Evolutionary conservation across 2,888 invertebrate genomes (phyloP).

Genomic region (Hermodice carunculata): DNA sequence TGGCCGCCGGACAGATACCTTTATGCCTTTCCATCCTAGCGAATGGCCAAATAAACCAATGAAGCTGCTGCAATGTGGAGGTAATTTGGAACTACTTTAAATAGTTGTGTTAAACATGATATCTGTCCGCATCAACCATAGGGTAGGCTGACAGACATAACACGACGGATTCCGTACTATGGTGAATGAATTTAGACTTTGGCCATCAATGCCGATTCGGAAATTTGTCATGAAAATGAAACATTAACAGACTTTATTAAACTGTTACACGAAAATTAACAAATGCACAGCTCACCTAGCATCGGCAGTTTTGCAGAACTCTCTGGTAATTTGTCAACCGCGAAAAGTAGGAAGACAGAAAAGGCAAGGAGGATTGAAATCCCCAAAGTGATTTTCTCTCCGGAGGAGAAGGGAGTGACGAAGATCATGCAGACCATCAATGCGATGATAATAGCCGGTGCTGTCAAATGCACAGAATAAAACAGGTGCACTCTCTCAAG

Average conservation of each 20-base stretch:
- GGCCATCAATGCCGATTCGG: too few relatives aligned
- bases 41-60: too few relatives aligned
- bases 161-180: too few relatives aligned
- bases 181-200: too few relatives aligned
- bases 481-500: not conserved
- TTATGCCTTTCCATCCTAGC: too few relatives aligned
- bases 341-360: slow-evolving; percentile 2
- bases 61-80: too few relatives aligned
- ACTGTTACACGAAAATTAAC: not conserved
- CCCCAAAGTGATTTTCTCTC: not conserved
- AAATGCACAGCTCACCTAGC: not conserved
- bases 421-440: slow-evolving; percentile 1
- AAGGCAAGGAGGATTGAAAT: not conserved
- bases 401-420: not conserved
- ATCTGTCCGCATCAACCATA: too few relatives aligned
- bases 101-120: too few relatives aligned
- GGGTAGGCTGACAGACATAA: too few relatives aligned
- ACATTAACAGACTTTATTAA: not conserved
- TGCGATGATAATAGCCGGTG: not conserved
- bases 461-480: not conserved
- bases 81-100: too few relatives aligned
- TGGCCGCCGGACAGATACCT: too few relatives aligned
- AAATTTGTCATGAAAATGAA: too few relatives aligned
- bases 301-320: not conserved
- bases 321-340: not conserved